Evolutionary conservation across 2,797 vertebrate species (phyloP).

Genomic region (Thamnophis elegans): DNA sequence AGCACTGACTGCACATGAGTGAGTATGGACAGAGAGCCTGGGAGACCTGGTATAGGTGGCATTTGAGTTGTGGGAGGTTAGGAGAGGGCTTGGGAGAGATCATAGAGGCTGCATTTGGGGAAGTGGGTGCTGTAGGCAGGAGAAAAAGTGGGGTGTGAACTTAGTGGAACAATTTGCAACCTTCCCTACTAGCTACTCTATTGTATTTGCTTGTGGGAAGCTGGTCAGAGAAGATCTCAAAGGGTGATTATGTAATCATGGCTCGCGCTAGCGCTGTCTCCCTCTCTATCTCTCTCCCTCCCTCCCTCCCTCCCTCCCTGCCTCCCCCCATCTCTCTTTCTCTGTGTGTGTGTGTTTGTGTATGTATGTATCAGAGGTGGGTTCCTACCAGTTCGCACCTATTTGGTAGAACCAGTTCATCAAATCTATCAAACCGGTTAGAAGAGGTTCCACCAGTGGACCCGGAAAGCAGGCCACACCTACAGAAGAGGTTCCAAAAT

Average conservation of each 20-base stretch:
- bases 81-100: background rate
- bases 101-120: background rate
- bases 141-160: background rate
- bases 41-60: background rate
- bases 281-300: too few relatives aligned
- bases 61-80: background rate
- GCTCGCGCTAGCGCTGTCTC: too few relatives aligned
- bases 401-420: too few relatives aligned
- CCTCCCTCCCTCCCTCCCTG: too few relatives aligned
- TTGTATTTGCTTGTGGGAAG: background rate
- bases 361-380: too few relatives aligned
- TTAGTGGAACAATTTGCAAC: background rate
- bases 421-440: too few relatives aligned
- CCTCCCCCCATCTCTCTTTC: too few relatives aligned
- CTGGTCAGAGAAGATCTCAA: background rate
- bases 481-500: too few relatives aligned
- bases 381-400: too few relatives aligned
- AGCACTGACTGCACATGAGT: background rate
- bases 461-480: too few relatives aligned
- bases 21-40: background rate
- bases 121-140: background rate
- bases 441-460: too few relatives aligned
- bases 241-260: background rate
- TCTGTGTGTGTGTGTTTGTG: too few relatives aligned
- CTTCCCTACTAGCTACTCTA: background rate